phyloP scores from a whole-genome alignment of 2,888 invertebrate genomes.

The Polietes domitor region DNA sequence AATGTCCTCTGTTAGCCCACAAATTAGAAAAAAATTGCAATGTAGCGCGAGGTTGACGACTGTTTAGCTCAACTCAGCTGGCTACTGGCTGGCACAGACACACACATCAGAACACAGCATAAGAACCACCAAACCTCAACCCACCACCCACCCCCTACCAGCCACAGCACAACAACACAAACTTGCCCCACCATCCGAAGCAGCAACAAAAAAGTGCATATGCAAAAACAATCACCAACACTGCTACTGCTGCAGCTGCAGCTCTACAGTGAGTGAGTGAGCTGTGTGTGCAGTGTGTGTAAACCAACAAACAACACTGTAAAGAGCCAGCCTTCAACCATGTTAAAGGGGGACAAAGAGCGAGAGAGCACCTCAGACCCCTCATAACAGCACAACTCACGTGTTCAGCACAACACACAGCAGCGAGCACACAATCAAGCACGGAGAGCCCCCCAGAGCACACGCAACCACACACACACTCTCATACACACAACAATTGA shows the following conservation, averaged over 20 bases:
- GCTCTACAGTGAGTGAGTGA: neutral
- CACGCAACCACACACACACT: slow-evolving; percentile 17
- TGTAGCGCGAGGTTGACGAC: slow-evolving; percentile 77
- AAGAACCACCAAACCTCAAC: slow-evolving; percentile 12
- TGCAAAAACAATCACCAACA: slow-evolving; percentile 57
- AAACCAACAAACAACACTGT: neutral
- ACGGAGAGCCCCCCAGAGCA: neutral
- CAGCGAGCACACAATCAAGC: neutral
- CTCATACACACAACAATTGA: slow-evolving; percentile 51
- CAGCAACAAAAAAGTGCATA: slow-evolving; percentile 58
- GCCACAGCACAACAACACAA: slow-evolving; percentile 10
- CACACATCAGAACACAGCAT: slow-evolving; percentile 31
- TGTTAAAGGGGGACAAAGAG: neutral
- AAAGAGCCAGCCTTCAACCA: neutral
- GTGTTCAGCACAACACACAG: slow-evolving; percentile 26
- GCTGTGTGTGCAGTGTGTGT: neutral
- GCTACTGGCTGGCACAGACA: slow-evolving; percentile 55
- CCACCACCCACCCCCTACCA: slow-evolving; percentile 26
- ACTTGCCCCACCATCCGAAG: neutral
- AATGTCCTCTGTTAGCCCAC: slow-evolving; percentile 81
- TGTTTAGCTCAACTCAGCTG: slow-evolving; percentile 56
- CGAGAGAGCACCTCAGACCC: neutral
- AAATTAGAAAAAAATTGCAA: slow-evolving; percentile 72
- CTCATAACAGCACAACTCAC: neutral
- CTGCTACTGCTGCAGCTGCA: neutral